Base-by-base conservation (phyloP, 2,888 invertebrate genomes). In the Folsomia candida region DNA sequence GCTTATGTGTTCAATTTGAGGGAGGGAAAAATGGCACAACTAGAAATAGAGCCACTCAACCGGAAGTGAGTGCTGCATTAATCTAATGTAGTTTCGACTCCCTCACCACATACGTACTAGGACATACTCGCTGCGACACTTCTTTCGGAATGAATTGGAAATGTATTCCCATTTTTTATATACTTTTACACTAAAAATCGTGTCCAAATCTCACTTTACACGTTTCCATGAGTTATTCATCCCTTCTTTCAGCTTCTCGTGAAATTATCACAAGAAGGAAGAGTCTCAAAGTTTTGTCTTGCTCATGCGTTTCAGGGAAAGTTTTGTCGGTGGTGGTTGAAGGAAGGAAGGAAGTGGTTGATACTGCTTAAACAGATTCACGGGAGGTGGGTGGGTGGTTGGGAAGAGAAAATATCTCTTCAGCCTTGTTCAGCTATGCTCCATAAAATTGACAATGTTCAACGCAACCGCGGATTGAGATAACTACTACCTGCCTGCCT, bases 41-140 rank as follows among this genome's bases (percentile, higher is more conserved):
- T 64, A 24, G 47, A 37, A 64, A 69, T 61, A 67, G 64, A 77
- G 70, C 75, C 77, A 77, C 67, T 78, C 74, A 75, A 75, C 76
- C 77, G 79, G 77, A 79, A 79, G 77, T 76, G 77, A 78, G 57
- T 22, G 51, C 64, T 22, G 25, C 47, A 51, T 64, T 64, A 64
- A 64, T 51, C 9, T 24, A 37, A 37, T 37, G 37, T 22, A 47
- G 14, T 64, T 37, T 29, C 24, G 22, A 20, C 57, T 57, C 22
- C 14, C 14, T 47, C 14, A 47, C 9, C 9, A 11, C 47, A 11
- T 14, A 47, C 9, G 11, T 47, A 47, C 9, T 11, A 47, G 9
- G 47, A 47, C 11, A 47, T 47, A 11, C 47, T 11, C 47, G 11
- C 47, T 47, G n/a, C n/a, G n/a, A n/a, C n/a, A n/a, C n/a, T n/a